Conservation (phyloP, 2,113 vertebrate species). For the Gorsachius goisagi region DNA sequence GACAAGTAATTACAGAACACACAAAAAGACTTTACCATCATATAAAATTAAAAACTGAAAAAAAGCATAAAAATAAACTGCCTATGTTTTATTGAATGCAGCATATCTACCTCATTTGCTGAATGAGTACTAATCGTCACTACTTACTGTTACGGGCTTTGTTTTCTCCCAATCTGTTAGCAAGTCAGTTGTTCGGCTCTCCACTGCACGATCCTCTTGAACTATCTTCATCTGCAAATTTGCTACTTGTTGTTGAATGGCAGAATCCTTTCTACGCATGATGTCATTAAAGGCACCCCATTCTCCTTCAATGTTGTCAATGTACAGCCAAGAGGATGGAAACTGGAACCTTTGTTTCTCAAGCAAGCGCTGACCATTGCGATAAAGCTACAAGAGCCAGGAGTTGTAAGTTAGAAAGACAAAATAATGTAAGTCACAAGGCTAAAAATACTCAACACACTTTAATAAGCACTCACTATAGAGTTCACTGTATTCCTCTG, state of each 20-base stretch:
- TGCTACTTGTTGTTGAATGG: constrained; percentile 97
- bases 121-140: background rate
- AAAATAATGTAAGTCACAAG: background rate
- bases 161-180: constrained; percentile 97
- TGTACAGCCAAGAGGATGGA: constrained; percentile 97
- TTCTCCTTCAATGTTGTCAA: constrained; percentile 98
- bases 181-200: constrained; percentile 92
- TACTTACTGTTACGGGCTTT: constrained; percentile 92
- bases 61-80: background rate
- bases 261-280: constrained; percentile 97
- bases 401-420: background rate
- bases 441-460: background rate
- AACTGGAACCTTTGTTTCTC: constrained; percentile 99
- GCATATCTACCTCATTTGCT: background rate
- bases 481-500: background rate
- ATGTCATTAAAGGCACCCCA: constrained; percentile 99
- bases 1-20: background rate
- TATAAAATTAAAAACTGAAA: background rate
- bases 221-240: constrained; percentile 99
- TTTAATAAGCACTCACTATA: background rate
- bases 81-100: background rate
- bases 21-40: background rate
- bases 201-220: constrained; percentile 96
- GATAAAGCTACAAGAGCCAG: constrained; percentile 84
- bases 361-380: constrained; percentile 95